phyloP scores from a whole-genome alignment of 2,888 invertebrate species.

The Ectobius pallidus region DNA sequence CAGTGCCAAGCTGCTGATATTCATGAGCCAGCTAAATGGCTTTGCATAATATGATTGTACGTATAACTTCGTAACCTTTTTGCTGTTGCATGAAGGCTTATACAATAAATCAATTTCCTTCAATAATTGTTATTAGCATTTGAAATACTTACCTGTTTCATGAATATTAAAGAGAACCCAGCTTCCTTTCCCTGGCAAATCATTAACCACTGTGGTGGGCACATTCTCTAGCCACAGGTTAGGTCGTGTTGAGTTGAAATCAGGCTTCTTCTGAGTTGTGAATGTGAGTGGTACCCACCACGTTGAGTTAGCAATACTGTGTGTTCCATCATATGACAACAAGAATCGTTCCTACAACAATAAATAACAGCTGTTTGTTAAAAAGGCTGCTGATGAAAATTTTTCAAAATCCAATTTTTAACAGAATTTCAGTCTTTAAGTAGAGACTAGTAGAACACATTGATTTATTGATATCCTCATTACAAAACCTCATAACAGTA shows the following conservation, averaged over 20 bases:
- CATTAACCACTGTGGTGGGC: conserved; percentile 48
- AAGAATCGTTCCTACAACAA: conserved; percentile 30
- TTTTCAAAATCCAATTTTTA: neutral
- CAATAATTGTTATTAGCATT: too few relatives aligned
- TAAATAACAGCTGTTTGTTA: neutral
- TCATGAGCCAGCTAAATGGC: too few relatives aligned
- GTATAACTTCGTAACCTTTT: too few relatives aligned
- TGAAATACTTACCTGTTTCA: conserved; percentile 66
- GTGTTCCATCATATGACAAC: neutral
- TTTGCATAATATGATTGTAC: too few relatives aligned
- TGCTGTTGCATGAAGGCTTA: too few relatives aligned
- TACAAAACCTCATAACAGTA: too few relatives aligned
- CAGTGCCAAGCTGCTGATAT: too few relatives aligned
- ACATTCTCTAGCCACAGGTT: conserved; percentile 60
- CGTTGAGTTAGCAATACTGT: neutral
- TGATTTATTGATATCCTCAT: too few relatives aligned
- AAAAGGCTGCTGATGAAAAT: neutral
- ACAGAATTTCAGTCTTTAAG: too few relatives aligned
- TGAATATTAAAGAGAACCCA: conserved; percentile 71
- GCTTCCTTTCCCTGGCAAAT: conserved; percentile 53
- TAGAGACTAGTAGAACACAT: too few relatives aligned
- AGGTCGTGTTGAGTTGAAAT: conserved; percentile 54
- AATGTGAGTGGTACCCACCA: conserved; percentile 62
- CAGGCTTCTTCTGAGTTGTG: conserved; percentile 51
- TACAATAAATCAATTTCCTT: too few relatives aligned